Base-by-base conservation (phyloP, 2,797 vertebrate species). In the Acipenser oxyrinchus region DNA sequence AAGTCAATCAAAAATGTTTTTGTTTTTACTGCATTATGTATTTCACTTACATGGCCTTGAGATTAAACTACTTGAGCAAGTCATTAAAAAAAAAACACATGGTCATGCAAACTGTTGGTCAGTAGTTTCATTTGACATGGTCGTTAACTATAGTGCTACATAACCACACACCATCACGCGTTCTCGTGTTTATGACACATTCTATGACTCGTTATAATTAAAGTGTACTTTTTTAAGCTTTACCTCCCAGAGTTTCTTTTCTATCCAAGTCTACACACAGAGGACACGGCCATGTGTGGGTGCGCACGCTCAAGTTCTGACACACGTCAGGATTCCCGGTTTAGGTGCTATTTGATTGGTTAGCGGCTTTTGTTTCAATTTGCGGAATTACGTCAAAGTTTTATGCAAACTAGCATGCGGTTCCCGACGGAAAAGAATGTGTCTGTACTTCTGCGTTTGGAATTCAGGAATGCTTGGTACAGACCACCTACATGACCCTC, bases 251-350 rank as follows among this genome's bases (percentile, higher is more conserved):
- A 49, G 49, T 2, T n/a, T 10, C 15, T 59, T n/a, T 48, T 49
- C 61, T 13, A 18, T 57, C 55, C 1, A 7, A 15, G 8, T 11
- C 15, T 23, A 6, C 52, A 7, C 10, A 9, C 68, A 51, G 49
- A 2, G 48, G 49, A 8, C 53, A 57, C 64, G 48, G 65, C 57
- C 69, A 64, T 64, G 65, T 67, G 60, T 70, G 63, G 66, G 12
- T 60, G 66, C 66, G 66, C 58, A 60, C 57, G 10, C 55, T 58
- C 58, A 10, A 13, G 23, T 48, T 18, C 51, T 49, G 63, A 57
- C 65, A 23, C 51, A 50, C 13, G 52, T 15, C 6, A 37, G 50
- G 67, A 67, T 60, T 60, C 37, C 7, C n/a, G n/a, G 10, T 59
- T 49, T 10, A 50, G 13, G 10, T 49, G 11, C 23, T 49, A 55